phyloP scores from a whole-genome alignment of 2,888 invertebrate species.

The Phengaris arion region DNA sequence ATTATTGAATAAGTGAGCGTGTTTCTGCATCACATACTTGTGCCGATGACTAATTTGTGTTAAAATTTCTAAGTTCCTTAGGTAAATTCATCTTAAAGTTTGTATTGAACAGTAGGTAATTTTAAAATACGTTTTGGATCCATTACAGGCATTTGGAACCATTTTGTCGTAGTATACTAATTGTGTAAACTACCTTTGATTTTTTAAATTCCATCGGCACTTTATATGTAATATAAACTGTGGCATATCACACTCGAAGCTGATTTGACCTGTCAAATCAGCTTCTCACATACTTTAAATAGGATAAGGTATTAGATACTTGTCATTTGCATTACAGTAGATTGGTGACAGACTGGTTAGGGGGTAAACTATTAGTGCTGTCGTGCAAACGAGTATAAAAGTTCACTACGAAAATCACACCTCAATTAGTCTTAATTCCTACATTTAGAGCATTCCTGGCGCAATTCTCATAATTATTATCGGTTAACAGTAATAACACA shows the following conservation, averaged over 20 bases:
- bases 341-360: conserved; percentile 34
- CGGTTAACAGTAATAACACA: too few species aligned
- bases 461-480: too few species aligned
- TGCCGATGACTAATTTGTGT: conserved; percentile 24
- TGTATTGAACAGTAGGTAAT: not conserved
- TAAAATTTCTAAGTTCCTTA: not conserved
- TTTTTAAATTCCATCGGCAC: not conserved
- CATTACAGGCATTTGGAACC: not conserved
- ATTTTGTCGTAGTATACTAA: not conserved
- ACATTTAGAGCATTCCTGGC: too few species aligned
- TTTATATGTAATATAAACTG: conserved; percentile 44
- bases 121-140: not conserved
- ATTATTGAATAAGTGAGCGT: conserved; percentile 41
- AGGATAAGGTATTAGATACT: conserved; percentile 54
- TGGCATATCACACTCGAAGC: conserved; percentile 68
- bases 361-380: conserved; percentile 20
- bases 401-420: too few species aligned
- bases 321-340: conserved; percentile 51
- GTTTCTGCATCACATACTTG: conserved; percentile 26
- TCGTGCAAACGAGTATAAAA: not conserved
- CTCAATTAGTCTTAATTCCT: too few species aligned
- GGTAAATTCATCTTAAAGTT: not conserved
- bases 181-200: not conserved
- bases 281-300: conserved; percentile 69
- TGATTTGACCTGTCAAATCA: conserved; percentile 51